Evolutionary conservation across 2,888 invertebrate species (phyloP).

Genomic region (Eilema caniola): DNA sequence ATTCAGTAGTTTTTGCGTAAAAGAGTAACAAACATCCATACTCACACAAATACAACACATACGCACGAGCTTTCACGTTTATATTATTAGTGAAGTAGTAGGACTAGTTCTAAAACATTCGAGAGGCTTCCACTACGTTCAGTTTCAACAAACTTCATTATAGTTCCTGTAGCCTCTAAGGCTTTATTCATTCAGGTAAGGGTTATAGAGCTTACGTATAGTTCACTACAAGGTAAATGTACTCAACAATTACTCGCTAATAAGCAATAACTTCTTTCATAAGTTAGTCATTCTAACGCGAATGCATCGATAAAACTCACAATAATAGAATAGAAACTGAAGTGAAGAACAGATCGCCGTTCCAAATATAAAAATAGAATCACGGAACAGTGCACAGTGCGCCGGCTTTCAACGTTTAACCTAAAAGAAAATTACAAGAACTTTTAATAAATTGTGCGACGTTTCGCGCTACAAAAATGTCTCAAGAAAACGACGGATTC

Average conservation of each 20-base stretch:
- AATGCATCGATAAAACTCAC: conserved; percentile 34
- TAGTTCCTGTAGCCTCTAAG: no score
- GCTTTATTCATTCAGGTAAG: neutral
- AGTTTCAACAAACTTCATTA: neutral
- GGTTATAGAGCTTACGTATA: neutral
- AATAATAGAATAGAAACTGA: conserved; percentile 58
- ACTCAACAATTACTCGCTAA: neutral
- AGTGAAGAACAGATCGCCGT: conserved; percentile 70
- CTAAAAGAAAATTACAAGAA: conserved; percentile 53
- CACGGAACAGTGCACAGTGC: conserved; percentile 62
- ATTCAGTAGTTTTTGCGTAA: no score
- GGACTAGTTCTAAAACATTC: neutral
- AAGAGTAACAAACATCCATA: no score
- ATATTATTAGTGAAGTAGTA: neutral
- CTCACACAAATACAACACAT: no score
- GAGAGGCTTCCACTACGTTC: neutral
- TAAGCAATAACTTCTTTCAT: neutral
- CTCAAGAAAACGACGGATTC: conserved; percentile 79
- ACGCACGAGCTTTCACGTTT: neutral
- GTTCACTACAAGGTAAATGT: neutral
- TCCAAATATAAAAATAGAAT: conserved; percentile 80
- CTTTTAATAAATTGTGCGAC: conserved; percentile 47
- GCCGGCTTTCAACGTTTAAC: conserved; percentile 72
- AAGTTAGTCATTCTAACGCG: conserved; percentile 15
- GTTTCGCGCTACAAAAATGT: conserved; percentile 61